These are phyloP conservation scores for Caenorhabditis plicata DNA, from an alignment of 2,888 invertebrate genomes.

Conservation along the genomic window DNA sequence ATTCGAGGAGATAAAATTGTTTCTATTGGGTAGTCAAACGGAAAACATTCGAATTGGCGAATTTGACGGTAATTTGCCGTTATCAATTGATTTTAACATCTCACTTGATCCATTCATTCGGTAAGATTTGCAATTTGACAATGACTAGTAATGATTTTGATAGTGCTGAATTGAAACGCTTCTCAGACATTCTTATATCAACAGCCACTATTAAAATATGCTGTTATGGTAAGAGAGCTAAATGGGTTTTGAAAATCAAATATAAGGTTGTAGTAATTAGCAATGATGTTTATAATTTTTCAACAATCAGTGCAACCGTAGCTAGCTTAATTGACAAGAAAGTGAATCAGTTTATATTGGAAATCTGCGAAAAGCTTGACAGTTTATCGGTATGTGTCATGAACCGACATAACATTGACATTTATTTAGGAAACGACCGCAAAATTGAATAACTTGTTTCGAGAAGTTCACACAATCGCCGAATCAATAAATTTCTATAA, in stretches of 20 bases:
- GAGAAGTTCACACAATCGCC: conserved; percentile 25
- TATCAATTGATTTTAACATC: conserved; percentile 13
- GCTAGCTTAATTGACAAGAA: conserved; percentile 21
- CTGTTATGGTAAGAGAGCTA: conserved; percentile 12
- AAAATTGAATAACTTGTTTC: conserved; percentile 21
- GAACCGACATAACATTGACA: too few species aligned
- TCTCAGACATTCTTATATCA: conserved; percentile 19
- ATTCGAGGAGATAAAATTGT: conserved; percentile 23
- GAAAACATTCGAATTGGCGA: conserved; percentile 25
- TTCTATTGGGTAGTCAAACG: conserved; percentile 23
- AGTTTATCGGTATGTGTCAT: too few species aligned
- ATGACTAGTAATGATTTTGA: neutral
- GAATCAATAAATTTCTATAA: conserved; percentile 20
- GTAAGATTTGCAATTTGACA: neutral
- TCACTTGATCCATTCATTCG: conserved; percentile 29
- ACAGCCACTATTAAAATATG: conserved; percentile 24
- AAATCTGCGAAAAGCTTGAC: conserved; percentile 16
- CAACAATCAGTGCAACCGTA: conserved; percentile 14
- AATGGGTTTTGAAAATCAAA: neutral
- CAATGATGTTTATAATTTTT: conserved; percentile 18
- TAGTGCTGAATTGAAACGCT: conserved; percentile 18
- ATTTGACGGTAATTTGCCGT: conserved; percentile 13
- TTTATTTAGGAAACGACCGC: conserved; percentile 21
- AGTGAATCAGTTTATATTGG: conserved; percentile 9
- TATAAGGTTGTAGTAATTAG: conserved; percentile 9